These are phyloP conservation scores for Aspidiotus destructor DNA, from an alignment of 2,888 invertebrate genomes.

Conservation along the genomic window DNA sequence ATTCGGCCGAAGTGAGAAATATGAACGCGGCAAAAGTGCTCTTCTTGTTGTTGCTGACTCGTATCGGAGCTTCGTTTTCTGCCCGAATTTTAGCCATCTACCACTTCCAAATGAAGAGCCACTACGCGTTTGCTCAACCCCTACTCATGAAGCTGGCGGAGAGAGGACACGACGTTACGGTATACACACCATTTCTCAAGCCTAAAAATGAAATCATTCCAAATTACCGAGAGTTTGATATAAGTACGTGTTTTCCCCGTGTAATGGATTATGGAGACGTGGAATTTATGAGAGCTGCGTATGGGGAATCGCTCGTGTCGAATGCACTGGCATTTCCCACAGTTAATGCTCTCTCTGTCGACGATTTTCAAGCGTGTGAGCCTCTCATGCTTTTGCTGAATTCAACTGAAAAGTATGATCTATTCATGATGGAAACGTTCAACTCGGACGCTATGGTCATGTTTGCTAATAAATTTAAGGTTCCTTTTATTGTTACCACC, in stretches of 20 bases:
- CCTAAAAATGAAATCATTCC: slow-evolving; percentile 5
- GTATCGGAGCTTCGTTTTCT: too few species aligned
- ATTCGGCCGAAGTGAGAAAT: neutral
- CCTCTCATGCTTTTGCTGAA: neutral
- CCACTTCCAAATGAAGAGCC: slow-evolving; percentile 35
- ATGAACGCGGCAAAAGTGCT: too few species aligned
- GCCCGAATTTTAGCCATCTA: too few species aligned
- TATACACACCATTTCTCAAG: slow-evolving; percentile 14
- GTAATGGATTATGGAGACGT: neutral
- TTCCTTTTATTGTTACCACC: slow-evolving; percentile 17
- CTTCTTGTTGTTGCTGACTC: too few species aligned
- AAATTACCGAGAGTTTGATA: slow-evolving; percentile 7
- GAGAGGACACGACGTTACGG: slow-evolving; percentile 12
- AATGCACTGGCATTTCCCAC: neutral
- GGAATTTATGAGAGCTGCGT: neutral
- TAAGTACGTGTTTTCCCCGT: neutral
- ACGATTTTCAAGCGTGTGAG: neutral
- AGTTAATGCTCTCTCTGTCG: neutral
- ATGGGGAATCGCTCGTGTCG: neutral
- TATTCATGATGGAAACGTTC: slow-evolving; percentile 24
- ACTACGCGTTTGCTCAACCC: slow-evolving; percentile 34
- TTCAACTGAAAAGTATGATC: slow-evolving; percentile 20
- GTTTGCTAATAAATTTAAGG: slow-evolving; percentile 16
- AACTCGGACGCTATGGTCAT: slow-evolving; percentile 15
- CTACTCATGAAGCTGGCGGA: slow-evolving; percentile 23